Evolutionary conservation across 1,140 invertebrate species (phyloP).

Genomic region (Zaprionus gabonicus): DNA sequence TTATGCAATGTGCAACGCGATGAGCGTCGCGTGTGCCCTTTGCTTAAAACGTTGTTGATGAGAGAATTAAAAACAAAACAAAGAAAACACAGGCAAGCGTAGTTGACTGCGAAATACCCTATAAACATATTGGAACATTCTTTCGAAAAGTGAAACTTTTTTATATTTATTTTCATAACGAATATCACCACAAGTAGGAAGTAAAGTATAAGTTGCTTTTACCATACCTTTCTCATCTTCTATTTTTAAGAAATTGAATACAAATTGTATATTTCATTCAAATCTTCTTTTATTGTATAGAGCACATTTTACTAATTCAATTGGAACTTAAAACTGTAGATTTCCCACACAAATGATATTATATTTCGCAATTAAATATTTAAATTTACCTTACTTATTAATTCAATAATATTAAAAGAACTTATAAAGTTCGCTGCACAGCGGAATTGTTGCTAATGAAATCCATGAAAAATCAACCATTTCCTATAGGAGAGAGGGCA

Average conservation of each 20-base stretch:
- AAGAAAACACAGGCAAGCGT: neutral
- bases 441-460: too few relatives aligned
- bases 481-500: neutral
- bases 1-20: slow-evolving; percentile 21
- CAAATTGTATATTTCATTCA: neutral
- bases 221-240: too few relatives aligned
- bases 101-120: neutral
- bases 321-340: neutral
- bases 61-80: slow-evolving; percentile 23
- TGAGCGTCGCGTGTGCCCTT: slow-evolving; percentile 42
- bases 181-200: too few relatives aligned
- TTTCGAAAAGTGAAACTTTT: neutral
- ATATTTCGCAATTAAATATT: neutral
- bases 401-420: neutral
- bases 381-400: neutral
- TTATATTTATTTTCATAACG: too few relatives aligned
- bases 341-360: neutral
- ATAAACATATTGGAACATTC: neutral
- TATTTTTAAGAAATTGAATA: neutral
- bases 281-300: neutral
- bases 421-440: neutral
- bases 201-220: too few relatives aligned
- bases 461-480: neutral
- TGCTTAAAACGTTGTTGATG: slow-evolving; percentile 18
- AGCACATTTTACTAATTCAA: neutral